These are phyloP conservation scores for Chauna torquata DNA, from an alignment of 2,113 vertebrate species.

Conservation along the genomic window DNA sequence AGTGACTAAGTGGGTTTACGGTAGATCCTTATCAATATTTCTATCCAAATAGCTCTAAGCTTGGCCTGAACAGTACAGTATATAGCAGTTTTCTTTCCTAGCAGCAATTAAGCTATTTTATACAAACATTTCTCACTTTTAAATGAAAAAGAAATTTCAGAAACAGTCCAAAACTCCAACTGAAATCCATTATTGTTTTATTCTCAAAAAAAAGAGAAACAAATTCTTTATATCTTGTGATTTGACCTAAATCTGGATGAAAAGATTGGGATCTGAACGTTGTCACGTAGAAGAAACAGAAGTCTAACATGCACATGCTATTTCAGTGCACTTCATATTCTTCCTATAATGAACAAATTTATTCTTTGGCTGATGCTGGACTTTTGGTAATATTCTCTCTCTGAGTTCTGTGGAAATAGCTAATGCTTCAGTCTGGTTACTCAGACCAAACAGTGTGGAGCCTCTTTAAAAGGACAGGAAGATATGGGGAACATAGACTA, in stretches of 20 bases:
- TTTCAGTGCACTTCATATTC: background rate
- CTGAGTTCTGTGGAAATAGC: background rate
- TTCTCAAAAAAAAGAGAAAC: background rate
- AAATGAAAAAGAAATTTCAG: background rate
- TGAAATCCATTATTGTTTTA: background rate
- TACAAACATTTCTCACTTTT: background rate
- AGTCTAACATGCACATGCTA: background rate
- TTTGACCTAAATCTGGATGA: background rate
- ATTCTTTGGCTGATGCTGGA: background rate
- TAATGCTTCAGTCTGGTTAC: background rate
- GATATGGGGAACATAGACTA: background rate
- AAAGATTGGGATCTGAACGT: background rate
- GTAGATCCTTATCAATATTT: background rate
- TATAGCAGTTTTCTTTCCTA: background rate
- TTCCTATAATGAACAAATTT: background rate
- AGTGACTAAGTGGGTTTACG: background rate
- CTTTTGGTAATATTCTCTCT: background rate
- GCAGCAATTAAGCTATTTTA: background rate
- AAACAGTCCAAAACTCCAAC: background rate
- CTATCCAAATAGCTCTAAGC: background rate
- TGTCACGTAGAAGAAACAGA: background rate
- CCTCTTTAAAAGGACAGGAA: fast-evolving
- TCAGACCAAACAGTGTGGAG: background rate
- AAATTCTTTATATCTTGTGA: background rate
- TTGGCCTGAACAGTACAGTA: background rate